Evolutionary conservation across 2,888 invertebrate genomes (phyloP).

Genomic region (Agonopterix subpropinquella): DNA sequence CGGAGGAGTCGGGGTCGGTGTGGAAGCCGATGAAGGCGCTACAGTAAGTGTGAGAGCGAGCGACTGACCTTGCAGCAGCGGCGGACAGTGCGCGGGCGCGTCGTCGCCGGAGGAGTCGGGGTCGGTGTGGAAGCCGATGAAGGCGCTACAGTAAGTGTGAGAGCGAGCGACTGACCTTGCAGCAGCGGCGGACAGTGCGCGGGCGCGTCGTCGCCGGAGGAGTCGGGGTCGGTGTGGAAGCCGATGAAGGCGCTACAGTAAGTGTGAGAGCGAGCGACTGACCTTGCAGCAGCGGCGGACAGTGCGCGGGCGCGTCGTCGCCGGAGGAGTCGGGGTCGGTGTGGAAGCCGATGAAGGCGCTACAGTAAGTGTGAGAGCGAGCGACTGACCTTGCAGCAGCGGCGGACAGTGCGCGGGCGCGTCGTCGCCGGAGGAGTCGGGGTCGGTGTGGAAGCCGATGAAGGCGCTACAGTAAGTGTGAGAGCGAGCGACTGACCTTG

Average conservation of each 20-base stretch:
- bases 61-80: slow-evolving; percentile 56
- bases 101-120: slow-evolving; percentile 79
- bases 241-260: slow-evolving; percentile 84
- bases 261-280: not conserved
- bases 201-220: slow-evolving; percentile 71
- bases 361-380: too few relatives aligned
- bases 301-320: slow-evolving; percentile 58
- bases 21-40: slow-evolving; percentile 91
- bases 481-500: slow-evolving; percentile 33
- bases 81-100: slow-evolving; percentile 51
- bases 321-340: slow-evolving; percentile 80
- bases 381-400: slow-evolving; percentile 51
- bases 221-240: slow-evolving; percentile 82
- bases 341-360: slow-evolving; percentile 91
- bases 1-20: slow-evolving; percentile 80
- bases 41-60: not conserved
- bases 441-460: slow-evolving; percentile 86
- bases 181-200: slow-evolving; percentile 63
- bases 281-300: slow-evolving; percentile 65
- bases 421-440: slow-evolving; percentile 78
- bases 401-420: slow-evolving; percentile 56
- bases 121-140: slow-evolving; percentile 88
- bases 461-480: slow-evolving; percentile 75
- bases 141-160: slow-evolving; percentile 68
- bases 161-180: slow-evolving; percentile 34